These are phyloP conservation scores for Noctilio leporinus DNA, from an alignment of 2,113 vertebrate genomes.

Conservation along the genomic window DNA sequence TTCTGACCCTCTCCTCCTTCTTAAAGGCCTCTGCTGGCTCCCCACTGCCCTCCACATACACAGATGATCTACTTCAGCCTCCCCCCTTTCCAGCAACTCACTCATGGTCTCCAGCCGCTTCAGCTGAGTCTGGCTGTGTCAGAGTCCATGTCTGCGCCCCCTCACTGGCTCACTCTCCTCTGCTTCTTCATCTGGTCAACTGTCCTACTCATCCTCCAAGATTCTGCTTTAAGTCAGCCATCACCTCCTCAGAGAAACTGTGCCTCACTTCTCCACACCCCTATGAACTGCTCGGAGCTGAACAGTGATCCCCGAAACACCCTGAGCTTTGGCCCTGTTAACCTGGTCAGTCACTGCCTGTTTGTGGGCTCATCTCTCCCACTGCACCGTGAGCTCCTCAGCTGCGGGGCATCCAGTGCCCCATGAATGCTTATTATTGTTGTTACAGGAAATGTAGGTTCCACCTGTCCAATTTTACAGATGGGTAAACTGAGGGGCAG, in stretches of 20 bases:
- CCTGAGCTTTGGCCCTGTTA: accelerated
- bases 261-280: neutral
- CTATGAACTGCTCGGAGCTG: neutral
- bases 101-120: neutral
- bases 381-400: neutral
- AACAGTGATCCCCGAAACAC: accelerated
- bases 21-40: neutral
- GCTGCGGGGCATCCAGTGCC: accelerated
- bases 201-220: neutral
- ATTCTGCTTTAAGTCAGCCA: neutral
- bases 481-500: neutral
- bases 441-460: neutral
- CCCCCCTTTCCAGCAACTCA: accelerated
- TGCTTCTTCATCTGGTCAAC: neutral
- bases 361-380: neutral
- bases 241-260: neutral
- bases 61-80: neutral
- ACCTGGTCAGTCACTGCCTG: neutral
- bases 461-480: neutral
- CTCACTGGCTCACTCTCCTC: neutral
- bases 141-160: neutral
- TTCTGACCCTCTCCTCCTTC: neutral
- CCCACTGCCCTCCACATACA: accelerated
- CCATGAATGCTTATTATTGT: too few relatives aligned
- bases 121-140: neutral